Base-by-base conservation (phyloP, 2,888 invertebrate genomes). In the Heliconius charithonia region DNA sequence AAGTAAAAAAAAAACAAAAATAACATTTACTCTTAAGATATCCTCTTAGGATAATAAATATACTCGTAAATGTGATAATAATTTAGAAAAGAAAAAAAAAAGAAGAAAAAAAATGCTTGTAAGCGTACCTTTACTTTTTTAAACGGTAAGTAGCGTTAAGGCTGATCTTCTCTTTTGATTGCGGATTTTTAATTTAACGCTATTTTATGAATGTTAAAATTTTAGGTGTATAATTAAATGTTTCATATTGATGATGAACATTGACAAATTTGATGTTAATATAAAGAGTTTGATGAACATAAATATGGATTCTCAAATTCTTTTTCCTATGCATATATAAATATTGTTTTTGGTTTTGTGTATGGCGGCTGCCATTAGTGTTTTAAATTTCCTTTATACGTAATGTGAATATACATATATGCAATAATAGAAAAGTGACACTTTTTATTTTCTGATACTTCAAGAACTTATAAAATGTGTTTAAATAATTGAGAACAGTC, bases 51-150 rank as follows among this genome's bases (percentile, higher is more conserved):
- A 86, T 89, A 89, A 89, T 88, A 82, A 85, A 90, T 89, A 92
- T 93, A 93, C 93, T 93, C 92, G 86, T 92, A 89, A 90, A 93
- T 93, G 93, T 94, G 93, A 94, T 93, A 92, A 87, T 91, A 90
- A 87, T 89, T 88, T 86, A 89, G 90, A 87, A 89, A 91, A 92
- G 89, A 89, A 84, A 78, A 90, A 78, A 90, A 89, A 13, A 84
- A 66, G 70, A 83, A 85, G 70, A 83, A 85, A 91, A 92, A 92
- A 91, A 88, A 87, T 87, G 91, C 90, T 91, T 91, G 83, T 87
- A 87, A 89, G 90, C 89, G 89, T 90, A 51, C 51, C 19, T 22
- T 88, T 86, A 88, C 86, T 87, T 91, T 63, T 90, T 86, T 88
- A 82, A 37, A 87, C 86, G 87, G 86, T 86, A 85, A 84, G 67